Evolutionary conservation across 2,797 vertebrate genomes (phyloP).

Genomic region (Aulostomus chinensis): DNA sequence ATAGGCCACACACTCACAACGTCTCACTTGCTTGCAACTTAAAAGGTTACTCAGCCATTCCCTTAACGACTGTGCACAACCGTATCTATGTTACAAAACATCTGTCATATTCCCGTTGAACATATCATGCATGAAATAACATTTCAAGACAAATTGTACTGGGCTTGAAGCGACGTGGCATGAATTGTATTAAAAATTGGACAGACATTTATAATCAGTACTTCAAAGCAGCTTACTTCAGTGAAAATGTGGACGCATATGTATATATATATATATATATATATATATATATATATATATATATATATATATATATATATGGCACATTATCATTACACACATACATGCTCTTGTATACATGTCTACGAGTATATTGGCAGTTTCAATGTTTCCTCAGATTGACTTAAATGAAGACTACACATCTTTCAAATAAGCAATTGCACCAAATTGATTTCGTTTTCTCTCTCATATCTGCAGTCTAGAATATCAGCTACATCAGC

Average conservation of each 20-base stretch:
- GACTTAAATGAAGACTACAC: background rate
- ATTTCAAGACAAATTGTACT: background rate
- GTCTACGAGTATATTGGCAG: too few relatives aligned
- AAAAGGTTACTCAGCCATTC: background rate
- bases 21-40: too few relatives aligned
- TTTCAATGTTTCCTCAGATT: background rate
- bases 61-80: background rate
- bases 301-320: too few relatives aligned
- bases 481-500: conserved; percentile 5
- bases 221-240: background rate
- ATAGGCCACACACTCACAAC: too few relatives aligned
- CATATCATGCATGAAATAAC: background rate
- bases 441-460: conserved; percentile 4
- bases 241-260: too few relatives aligned
- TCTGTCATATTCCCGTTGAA: background rate
- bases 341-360: too few relatives aligned
- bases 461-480: background rate
- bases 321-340: too few relatives aligned
- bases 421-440: background rate
- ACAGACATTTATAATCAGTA: background rate
- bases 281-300: too few relatives aligned
- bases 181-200: background rate
- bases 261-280: too few relatives aligned
- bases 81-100: background rate
- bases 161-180: background rate